Conservation (phyloP, 2,888 invertebrate genomes). For the Tetragonisca angustula region DNA sequence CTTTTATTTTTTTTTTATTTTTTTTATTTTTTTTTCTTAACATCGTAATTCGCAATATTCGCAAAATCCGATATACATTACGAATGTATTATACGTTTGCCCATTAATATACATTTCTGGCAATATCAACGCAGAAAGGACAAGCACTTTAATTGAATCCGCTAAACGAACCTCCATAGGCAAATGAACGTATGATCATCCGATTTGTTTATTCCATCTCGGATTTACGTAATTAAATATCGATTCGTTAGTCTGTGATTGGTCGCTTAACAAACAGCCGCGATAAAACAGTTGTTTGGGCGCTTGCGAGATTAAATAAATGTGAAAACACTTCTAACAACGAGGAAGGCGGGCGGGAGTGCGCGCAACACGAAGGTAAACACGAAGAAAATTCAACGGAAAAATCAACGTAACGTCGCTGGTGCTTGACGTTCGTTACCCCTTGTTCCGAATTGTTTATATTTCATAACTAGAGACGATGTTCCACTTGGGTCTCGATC, state of each 20-base stretch:
- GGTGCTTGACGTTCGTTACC: slow-evolving; percentile 22
- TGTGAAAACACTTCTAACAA: slow-evolving; percentile 14
- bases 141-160: slow-evolving; percentile 42
- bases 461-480: slow-evolving; percentile 9
- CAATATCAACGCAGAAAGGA: slow-evolving; percentile 1
- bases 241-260: slow-evolving; percentile 42
- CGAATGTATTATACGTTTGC: not conserved
- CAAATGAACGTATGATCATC: slow-evolving; percentile 34
- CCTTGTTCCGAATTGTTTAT: slow-evolving; percentile 19
- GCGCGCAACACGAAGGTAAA: slow-evolving; percentile 14
- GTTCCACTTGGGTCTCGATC: slow-evolving; percentile 1
- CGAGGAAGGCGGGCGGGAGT: not conserved
- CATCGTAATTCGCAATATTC: not conserved
- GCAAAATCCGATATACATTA: not conserved
- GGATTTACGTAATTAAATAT: slow-evolving; percentile 57
- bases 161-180: slow-evolving; percentile 24
- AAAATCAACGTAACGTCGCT: slow-evolving; percentile 29
- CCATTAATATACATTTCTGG: slow-evolving; percentile 16
- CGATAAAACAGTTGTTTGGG: not conserved
- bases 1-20: too few species aligned
- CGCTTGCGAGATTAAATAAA: not conserved
- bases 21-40: too few species aligned
- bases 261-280: slow-evolving; percentile 32
- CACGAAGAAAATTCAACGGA: slow-evolving; percentile 10
- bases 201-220: slow-evolving; percentile 46